Base-by-base conservation (phyloP, 2,888 invertebrate genomes). In the Disparrhopalites patrizii region DNA sequence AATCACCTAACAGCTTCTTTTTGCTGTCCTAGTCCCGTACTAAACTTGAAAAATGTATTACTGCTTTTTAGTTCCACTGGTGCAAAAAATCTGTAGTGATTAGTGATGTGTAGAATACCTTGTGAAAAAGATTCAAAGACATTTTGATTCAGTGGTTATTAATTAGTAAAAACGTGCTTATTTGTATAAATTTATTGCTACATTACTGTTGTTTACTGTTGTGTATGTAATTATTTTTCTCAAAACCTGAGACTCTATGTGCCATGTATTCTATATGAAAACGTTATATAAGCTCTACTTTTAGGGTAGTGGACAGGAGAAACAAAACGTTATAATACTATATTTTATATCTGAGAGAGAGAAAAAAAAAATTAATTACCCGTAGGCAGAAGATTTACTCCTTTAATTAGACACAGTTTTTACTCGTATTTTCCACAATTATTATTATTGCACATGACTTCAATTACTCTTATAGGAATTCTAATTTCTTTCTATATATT, bases 331-430 rank as follows among this genome's bases (percentile, higher is more conserved):
- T 43, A 52, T 52, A 52, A 52, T 52, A 52, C 28, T 28, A 52
- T 52, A 52, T 52, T 52, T 52, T 52, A 52, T 52, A 52, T 52
- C 27, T n/a, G n/a, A n/a, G n/a, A n/a, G n/a, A n/a, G n/a, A n/a
- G n/a, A n/a, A n/a, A n/a, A 18, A 52, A 28, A 52, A 52, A 52
- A 28, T 52, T 52, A 52, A 52, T 28, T 52, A 52, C 25, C 28
- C 28, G 27, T 52, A 52, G 28, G 30, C 15, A 43, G 15, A 52
- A 52, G 20, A 40, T 40, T 40, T 40, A 40, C 20, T 20, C n/a
- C 40, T n/a, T n/a, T n/a, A n/a, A n/a, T n/a, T n/a, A n/a, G n/a
- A 43, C 43, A 43, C 5, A 10, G n/a, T 43, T 10, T 18, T 43
- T n/a, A 15, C 20, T 43, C 43, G 43, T 43, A 43, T 20, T 5